A percentile compares a stretch with the other conserved stretches of the same genome.
Evolutionary conservation across 2,888 invertebrate species (phyloP).

Genomic region (Diogma glabrata): DNA sequence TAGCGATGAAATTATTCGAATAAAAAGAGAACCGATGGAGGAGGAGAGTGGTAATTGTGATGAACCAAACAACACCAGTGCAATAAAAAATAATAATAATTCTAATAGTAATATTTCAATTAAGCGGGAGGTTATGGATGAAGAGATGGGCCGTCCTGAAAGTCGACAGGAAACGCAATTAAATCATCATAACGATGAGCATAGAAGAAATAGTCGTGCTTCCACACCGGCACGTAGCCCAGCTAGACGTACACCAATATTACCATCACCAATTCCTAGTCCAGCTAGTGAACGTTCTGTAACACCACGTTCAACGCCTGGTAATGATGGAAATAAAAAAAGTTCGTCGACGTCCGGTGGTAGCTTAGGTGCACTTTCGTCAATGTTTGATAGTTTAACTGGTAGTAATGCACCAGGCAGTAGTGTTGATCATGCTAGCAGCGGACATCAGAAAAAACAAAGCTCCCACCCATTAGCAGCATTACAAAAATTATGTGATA

Average conservation of each 20-base stretch:
- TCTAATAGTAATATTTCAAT: constrained; percentile 3
- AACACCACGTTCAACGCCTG: constrained; percentile 56
- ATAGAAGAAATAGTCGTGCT: constrained; percentile 14
- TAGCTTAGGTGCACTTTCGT: constrained; percentile 71
- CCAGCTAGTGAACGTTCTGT: constrained; percentile 67
- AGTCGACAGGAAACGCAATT: not conserved
- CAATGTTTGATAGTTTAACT: constrained; percentile 80
- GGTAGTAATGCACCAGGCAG: constrained; percentile 38
- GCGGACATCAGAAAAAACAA: constrained; percentile 23
- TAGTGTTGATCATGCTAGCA: constrained; percentile 16
- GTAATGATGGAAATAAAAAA: constrained; percentile 39
- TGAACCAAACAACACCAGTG: constrained; percentile 27
- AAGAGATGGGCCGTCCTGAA: constrained; percentile 8
- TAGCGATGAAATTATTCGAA: constrained; percentile 39
- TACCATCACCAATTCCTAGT: constrained; percentile 41
- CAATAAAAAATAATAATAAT: constrained; percentile 13
- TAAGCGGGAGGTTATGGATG: constrained; percentile 3
- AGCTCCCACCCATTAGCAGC: constrained; percentile 84
- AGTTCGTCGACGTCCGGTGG: constrained; percentile 43
- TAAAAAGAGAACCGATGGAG: constrained; percentile 53
- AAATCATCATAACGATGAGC: not conserved
- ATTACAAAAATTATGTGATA: constrained; percentile 89
- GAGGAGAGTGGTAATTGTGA: constrained; percentile 38
- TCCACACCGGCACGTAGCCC: constrained; percentile 38
- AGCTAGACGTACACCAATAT: constrained; percentile 32